Percentiles rank a stretch among this genome's conserved stretches.
phyloP scores from a whole-genome alignment of 1,140 invertebrate species.

The Drosophila tristis region DNA sequence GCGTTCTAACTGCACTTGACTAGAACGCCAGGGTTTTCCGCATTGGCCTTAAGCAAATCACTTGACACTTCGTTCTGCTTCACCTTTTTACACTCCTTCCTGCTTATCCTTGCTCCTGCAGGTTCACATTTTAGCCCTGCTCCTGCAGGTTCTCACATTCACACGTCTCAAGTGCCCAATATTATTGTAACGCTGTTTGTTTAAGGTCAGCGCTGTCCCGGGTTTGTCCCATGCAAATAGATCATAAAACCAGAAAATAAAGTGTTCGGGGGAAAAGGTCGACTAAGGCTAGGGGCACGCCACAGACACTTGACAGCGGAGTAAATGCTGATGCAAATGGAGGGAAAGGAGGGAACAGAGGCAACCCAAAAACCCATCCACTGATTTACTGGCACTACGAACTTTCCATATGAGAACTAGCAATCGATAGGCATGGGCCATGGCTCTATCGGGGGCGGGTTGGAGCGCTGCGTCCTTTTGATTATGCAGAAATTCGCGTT shows the following conservation, averaged over 20 bases:
- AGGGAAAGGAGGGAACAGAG: too few relatives aligned
- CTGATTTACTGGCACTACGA: too few relatives aligned
- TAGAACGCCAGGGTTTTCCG: background rate
- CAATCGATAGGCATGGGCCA: too few relatives aligned
- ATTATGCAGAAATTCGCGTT: slow-evolving; percentile 56
- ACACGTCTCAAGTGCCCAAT: slow-evolving; percentile 32
- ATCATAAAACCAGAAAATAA: slow-evolving; percentile 53
- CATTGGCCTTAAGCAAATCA: slow-evolving; percentile 1
- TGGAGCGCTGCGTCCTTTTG: slow-evolving; percentile 1
- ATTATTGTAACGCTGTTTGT: slow-evolving; percentile 42
- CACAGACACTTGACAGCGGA: slow-evolving; percentile 34
- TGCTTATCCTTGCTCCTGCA: background rate
- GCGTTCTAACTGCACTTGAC: background rate
- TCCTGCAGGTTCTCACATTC: slow-evolving; percentile 2
- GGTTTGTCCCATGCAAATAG: slow-evolving; percentile 61
- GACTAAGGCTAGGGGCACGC: slow-evolving; percentile 11
- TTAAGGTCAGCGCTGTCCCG: slow-evolving; percentile 49
- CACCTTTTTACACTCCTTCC: background rate
- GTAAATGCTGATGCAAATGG: too few relatives aligned
- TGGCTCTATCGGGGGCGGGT: background rate
- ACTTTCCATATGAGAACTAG: too few relatives aligned
- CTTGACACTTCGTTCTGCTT: slow-evolving; percentile 10
- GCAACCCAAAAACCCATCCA: too few relatives aligned
- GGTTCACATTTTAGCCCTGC: background rate
- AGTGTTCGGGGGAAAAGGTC: slow-evolving; percentile 61